Evolutionary conservation across 2,888 invertebrate species (phyloP).

Genomic region (Macropis europaea): DNA sequence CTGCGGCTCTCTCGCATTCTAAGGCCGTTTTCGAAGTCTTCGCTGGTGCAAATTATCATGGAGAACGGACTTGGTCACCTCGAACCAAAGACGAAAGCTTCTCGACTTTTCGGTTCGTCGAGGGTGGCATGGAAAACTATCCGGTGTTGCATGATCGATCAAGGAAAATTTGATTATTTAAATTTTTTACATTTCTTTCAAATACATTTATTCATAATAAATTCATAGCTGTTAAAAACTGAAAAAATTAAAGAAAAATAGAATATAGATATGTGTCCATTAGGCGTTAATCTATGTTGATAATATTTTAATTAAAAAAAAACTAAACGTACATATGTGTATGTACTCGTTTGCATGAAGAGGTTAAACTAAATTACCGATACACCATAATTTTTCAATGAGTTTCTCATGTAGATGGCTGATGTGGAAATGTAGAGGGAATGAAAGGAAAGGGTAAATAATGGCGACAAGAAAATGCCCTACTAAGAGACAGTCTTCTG

Average conservation of each 20-base stretch:
- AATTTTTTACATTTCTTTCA: background rate
- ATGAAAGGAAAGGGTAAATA: background rate
- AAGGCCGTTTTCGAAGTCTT: conserved; percentile 39
- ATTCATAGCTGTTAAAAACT: too few relatives aligned
- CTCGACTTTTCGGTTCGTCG: conserved; percentile 2
- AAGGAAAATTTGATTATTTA: background rate
- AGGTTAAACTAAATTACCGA: too few relatives aligned
- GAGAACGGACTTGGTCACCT: conserved; percentile 18
- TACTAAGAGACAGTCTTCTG: conserved; percentile 6
- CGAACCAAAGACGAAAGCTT: conserved; percentile 3
- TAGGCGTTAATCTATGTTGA: too few relatives aligned
- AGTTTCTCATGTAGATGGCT: too few relatives aligned
- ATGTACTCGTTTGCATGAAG: too few relatives aligned
- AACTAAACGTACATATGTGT: too few relatives aligned
- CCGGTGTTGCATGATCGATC: background rate
- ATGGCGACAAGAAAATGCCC: conserved; percentile 9
- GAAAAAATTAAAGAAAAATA: too few relatives aligned
- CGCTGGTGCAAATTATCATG: conserved; percentile 29
- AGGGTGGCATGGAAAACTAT: background rate
- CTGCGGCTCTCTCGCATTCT: conserved; percentile 28
- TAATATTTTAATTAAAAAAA: too few relatives aligned
- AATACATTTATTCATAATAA: too few relatives aligned
- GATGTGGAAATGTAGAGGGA: too few relatives aligned
- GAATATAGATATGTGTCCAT: too few relatives aligned
- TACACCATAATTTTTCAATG: too few relatives aligned